Evolutionary conservation across 2,113 vertebrate species (phyloP), one percentile per base, ranked within the genome.

Genomic region (Periophthalmodon schlosseri): DNA sequence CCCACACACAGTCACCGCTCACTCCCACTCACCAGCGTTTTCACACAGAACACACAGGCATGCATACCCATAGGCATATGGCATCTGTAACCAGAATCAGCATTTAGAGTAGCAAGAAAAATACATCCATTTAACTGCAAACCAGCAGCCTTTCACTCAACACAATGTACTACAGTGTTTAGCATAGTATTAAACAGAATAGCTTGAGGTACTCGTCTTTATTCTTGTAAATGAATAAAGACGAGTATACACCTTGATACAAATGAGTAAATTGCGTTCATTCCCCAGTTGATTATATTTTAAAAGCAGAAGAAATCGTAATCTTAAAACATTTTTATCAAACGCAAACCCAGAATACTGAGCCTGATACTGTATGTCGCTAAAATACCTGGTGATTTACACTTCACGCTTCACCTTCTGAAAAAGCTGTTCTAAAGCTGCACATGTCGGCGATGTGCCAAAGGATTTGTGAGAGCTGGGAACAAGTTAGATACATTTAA

Each of bases 21-120:
- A 80, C 78, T 73, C 80, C 75, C 70, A 83, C 75, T 73, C 63
- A 65, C 9, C 67, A 3, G 18, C 20, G 20, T 6, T 76, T 61
- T 68, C 44, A 72, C 68, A 73, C 0, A 73, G 73, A 33, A 44
- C 44, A 75, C 73, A 76, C 44, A 57, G 28, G 60, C 60, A 18
- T 16, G 5, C 60, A 34, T 34, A 34, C 60, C 60, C 67, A 61
- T 33, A 61, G 70, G 44, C 70, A 47, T 39, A 65, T 44, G 63
- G 9, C 63, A 44, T 65, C 34, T 65, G 34, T n/a, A 39, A 39
- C 61, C 18, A 16, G 61, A 64, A 20, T 36, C 61, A 64, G 33
- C 18, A 24, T 63, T 28, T 34, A 64, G 28, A 64, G 61, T 9
- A 8, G 28, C 28, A 24, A 57, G 56, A 58, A 58, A 63, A 63